Evolutionary conservation across 2,113 vertebrate genomes (phyloP).

Genomic region (Leptocoma aspasia): DNA sequence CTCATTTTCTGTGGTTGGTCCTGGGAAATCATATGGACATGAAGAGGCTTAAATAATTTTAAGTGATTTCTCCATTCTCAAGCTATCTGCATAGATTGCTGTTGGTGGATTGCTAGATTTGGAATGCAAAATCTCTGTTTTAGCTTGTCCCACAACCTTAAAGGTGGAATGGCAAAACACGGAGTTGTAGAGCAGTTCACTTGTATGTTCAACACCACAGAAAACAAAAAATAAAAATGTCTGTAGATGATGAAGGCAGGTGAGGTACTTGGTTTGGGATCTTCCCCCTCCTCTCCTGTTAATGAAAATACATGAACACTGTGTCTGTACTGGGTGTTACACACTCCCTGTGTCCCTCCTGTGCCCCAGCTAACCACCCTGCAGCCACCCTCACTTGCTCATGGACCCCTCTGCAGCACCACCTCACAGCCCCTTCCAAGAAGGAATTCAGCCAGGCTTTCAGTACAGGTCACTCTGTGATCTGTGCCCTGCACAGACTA

Average conservation of each 20-base stretch:
- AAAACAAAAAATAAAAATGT: not conserved
- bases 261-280: not conserved
- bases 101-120: not conserved
- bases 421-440: not conserved
- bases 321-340: not conserved
- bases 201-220: not conserved
- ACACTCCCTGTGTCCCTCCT: not conserved
- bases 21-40: not conserved
- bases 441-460: not conserved
- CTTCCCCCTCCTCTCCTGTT: not conserved
- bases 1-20: not conserved
- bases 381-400: not conserved
- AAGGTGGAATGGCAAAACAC: not conserved
- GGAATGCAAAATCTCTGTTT: not conserved
- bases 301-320: no score
- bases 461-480: rapidly evolving
- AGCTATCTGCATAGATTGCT: not conserved
- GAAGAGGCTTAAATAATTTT: not conserved
- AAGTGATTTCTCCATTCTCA: not conserved
- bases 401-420: not conserved
- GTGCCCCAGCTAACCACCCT: not conserved
- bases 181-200: not conserved
- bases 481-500: rapidly evolving
- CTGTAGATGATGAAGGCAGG: not conserved
- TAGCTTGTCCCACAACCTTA: not conserved